A percentile compares a stretch with the other conserved stretches of the same genome.
These are phyloP conservation scores for Marcusenius ussheri DNA, from an alignment of 2,113 vertebrate species.

Conservation along the genomic window DNA sequence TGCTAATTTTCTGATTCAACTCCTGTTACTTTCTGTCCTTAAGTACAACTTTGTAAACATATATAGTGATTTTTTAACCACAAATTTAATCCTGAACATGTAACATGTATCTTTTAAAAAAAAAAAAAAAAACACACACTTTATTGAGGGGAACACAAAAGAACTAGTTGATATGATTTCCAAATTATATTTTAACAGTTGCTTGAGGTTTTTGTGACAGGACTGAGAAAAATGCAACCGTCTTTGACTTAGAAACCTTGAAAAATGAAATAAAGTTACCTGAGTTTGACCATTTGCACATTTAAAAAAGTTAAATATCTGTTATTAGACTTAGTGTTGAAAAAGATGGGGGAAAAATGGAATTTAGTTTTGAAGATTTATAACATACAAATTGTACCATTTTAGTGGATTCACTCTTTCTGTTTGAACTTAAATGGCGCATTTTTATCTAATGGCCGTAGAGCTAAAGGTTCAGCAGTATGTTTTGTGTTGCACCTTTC, in stretches of 20 bases:
- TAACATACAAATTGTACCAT: neutral
- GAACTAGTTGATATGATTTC: neutral
- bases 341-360: neutral
- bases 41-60: neutral
- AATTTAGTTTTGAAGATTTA: neutral
- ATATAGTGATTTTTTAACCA: neutral
- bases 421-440: neutral
- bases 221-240: neutral
- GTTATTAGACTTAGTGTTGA: neutral
- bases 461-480: neutral
- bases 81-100: too few relatives aligned
- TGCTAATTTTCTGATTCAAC: neutral
- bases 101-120: too few relatives aligned
- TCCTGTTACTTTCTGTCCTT: neutral
- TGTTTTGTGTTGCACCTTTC: neutral
- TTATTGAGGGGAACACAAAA: neutral
- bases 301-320: neutral
- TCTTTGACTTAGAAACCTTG: neutral
- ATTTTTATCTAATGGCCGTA: neutral
- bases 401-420: neutral
- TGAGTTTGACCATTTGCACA: neutral
- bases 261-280: neutral
- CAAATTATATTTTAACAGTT: neutral
- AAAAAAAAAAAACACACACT: neutral
- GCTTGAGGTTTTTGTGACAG: neutral